A percentile compares a stretch with the other conserved stretches of the same genome.
phyloP scores from a whole-genome alignment of 2,797 vertebrate species.

The Falco cherrug region DNA sequence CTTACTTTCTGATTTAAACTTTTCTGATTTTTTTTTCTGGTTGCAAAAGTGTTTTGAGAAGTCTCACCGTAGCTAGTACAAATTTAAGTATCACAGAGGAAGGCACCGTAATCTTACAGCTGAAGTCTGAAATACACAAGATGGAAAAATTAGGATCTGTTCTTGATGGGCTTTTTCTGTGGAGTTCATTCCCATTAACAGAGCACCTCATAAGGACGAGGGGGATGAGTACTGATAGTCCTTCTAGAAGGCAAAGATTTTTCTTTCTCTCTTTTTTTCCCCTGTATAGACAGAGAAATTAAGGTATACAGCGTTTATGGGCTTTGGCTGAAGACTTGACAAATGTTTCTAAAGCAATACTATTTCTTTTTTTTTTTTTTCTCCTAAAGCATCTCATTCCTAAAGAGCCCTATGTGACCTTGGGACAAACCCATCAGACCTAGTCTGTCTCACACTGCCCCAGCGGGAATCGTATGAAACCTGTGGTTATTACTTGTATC shows the following conservation, averaged over 20 bases:
- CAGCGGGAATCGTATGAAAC: neutral
- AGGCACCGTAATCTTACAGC: neutral
- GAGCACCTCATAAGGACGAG: neutral
- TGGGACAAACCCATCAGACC: neutral
- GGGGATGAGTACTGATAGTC: neutral
- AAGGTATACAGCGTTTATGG: neutral
- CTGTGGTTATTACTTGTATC: neutral
- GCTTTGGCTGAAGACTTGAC: neutral
- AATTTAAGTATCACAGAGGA: neutral
- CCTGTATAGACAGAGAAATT: neutral
- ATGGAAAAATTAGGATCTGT: neutral
- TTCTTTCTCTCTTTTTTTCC: too few species aligned
- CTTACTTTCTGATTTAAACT: neutral
- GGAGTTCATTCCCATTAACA: neutral
- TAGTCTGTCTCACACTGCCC: neutral
- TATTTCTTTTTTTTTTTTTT: neutral
- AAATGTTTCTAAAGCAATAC: neutral
- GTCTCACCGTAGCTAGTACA: neutral
- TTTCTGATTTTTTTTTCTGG: neutral
- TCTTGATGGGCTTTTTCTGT: neutral
- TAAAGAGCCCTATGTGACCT: neutral
- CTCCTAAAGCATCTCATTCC: neutral
- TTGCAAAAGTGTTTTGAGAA: neutral
- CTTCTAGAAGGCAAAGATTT: neutral
- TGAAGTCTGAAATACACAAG: accelerated